Conservation (phyloP, 2,113 vertebrate species). For the Indicator indicator region DNA sequence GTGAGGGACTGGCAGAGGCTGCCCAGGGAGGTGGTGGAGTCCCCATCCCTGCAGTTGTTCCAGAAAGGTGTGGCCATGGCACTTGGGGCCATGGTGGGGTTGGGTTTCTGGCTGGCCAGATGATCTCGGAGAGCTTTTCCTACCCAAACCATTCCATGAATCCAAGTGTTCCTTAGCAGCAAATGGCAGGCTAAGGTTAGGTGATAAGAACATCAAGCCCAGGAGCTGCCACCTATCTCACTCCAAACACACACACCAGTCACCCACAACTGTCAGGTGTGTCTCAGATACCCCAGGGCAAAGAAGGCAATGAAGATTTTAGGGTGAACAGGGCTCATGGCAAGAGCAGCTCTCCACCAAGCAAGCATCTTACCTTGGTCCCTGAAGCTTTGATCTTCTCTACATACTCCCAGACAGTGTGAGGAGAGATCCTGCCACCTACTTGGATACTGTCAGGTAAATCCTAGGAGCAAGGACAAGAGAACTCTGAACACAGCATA, state of each 20-base stretch:
- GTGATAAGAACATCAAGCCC: background rate
- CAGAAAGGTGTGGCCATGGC: no score
- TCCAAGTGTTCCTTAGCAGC: background rate
- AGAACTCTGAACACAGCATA: background rate
- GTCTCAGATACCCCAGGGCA: background rate
- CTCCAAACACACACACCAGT: background rate
- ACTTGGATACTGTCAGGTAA: conserved; percentile 96
- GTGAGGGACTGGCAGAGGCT: no score
- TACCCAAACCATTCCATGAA: no score
- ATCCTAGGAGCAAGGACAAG: conserved; percentile 78
- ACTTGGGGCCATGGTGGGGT: no score
- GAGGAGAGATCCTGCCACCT: conserved; percentile 95
- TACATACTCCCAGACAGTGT: conserved; percentile 97
- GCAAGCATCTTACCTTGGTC: conserved; percentile 85
- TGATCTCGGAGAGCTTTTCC: no score
- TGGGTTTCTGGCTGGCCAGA: no score
- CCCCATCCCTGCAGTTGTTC: no score
- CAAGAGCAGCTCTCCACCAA: background rate
- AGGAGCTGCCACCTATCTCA: background rate
- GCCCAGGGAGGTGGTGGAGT: no score
- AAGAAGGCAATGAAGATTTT: background rate
- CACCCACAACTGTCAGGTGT: background rate
- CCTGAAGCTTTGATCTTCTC: conserved; percentile 98
- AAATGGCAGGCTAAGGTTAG: background rate
- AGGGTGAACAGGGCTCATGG: background rate